Percentiles rank a stretch among this genome's conserved stretches.
Conservation (phyloP, 2,888 invertebrate genomes). For the Gymnosoma rotundatum region DNA sequence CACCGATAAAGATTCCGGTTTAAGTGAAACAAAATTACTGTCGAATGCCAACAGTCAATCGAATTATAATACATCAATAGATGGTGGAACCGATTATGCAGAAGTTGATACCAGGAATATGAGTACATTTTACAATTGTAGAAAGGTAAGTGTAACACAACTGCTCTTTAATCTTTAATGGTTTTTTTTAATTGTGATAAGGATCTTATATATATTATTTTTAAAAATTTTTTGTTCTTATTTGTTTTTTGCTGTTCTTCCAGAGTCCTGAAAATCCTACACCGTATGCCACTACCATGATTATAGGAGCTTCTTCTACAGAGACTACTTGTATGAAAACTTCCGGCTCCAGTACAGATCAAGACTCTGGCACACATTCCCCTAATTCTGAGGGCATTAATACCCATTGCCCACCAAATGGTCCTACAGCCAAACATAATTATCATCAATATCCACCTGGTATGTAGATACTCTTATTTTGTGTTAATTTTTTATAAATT, state of each 20-base stretch:
- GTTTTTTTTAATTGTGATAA: not conserved
- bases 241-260: not conserved
- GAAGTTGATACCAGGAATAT: conserved; percentile 86
- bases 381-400: conserved; percentile 81
- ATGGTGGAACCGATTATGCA: conserved; percentile 86
- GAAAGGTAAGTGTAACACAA: conserved; percentile 82
- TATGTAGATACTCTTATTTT: conserved; percentile 56
- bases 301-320: conserved; percentile 83
- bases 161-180: not conserved
- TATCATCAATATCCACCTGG: conserved; percentile 82
- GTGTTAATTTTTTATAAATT: not conserved
- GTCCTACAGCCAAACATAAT: conserved; percentile 77
- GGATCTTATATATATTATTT: not conserved
- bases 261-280: conserved; percentile 86
- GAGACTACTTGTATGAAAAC: conserved; percentile 82
- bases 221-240: not conserved
- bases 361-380: conserved; percentile 82
- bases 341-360: conserved; percentile 81
- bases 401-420: conserved; percentile 73
- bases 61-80: conserved; percentile 80
- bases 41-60: conserved; percentile 83
- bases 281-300: conserved; percentile 89
- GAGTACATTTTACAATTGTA: conserved; percentile 88
- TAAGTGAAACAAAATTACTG: conserved; percentile 84
- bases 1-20: conserved; percentile 85